Evolutionary conservation across 2,888 invertebrate species (phyloP), one percentile per base, ranked within the genome.

Genomic region (Trachelus iudaicus): DNA sequence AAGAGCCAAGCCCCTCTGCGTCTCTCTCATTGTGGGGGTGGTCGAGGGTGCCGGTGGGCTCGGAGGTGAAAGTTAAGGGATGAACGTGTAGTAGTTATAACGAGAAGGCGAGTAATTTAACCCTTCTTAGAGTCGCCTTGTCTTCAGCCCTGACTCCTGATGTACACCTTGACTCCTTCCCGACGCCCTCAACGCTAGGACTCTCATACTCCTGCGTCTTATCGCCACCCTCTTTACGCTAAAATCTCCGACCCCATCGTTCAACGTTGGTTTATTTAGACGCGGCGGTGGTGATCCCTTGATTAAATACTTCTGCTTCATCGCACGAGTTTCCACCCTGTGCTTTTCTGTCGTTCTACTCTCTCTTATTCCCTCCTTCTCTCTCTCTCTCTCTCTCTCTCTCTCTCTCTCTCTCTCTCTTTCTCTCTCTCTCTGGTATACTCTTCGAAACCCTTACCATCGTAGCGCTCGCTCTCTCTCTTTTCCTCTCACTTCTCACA

Each of bases 241-340:
- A 83, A 87, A 89, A 88, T 88, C 87, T 87, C 83, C 86, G 83
- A 86, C 87, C 86, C 85, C 85, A 87, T 86, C 89, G 87, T 88
- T 89, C 87, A 89, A 85, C 85, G 84, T 84, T 88, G 87, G 85
- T 88, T 89, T 88, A 89, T 88, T 89, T 87, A 86, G 85, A 87
- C 84, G 83, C 82, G 81, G 83, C 85, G 78, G 82, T 84, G 86
- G 85, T 88, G 88, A 88, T 88, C 89, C 87, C 88, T 88, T 88
- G 89, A 89, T 89, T 88, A 88, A 89, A 89, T 88, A 88, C 89
- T 88, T 88, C 85, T 87, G 83, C 84, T 79, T 78, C 83, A 82
- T 83, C 80, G 79, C 80, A 78, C 80, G 79, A 79, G 76, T 79
- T 79, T 79, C 79, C 73, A 69, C 75, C 76, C 69, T 69, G 71